Evolutionary conservation across 1,140 invertebrate genomes (phyloP).

Genomic region (Gonioctena quinquepunctata): DNA sequence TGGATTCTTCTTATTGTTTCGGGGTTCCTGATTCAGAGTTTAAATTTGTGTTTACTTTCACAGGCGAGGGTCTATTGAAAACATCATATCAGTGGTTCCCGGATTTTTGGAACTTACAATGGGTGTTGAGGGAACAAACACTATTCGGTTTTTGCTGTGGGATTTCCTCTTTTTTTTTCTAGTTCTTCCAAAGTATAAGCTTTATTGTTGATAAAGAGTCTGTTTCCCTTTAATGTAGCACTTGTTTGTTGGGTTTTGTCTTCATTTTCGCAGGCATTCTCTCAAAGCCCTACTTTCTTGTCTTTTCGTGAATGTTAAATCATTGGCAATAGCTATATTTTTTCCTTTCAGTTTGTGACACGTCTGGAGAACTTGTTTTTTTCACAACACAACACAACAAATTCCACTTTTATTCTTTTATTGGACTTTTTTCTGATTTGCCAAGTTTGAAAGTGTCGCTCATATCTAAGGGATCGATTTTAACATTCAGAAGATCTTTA

Average conservation of each 20-base stretch:
- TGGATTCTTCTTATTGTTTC: too few relatives aligned
- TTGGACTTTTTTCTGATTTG: background rate
- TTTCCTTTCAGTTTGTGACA: background rate
- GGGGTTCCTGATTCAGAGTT: too few relatives aligned
- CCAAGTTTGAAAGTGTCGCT: background rate
- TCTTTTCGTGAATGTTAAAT: constrained; percentile 9
- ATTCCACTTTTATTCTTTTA: constrained; percentile 15
- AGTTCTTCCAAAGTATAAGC: constrained; percentile 12
- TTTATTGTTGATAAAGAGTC: background rate
- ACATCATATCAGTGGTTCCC: background rate
- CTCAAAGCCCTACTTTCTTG: background rate
- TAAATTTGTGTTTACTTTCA: too few relatives aligned
- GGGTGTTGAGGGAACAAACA: constrained; percentile 8
- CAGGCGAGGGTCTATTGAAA: background rate
- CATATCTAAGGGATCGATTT: background rate
- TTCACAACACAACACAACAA: background rate
- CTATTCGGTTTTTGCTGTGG: background rate
- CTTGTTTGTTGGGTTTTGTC: background rate
- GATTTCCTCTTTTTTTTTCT: background rate
- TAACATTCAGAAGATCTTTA: background rate
- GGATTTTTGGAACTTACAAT: background rate
- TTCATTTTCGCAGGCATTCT: background rate
- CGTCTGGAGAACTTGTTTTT: background rate
- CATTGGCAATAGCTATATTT: constrained; percentile 1
- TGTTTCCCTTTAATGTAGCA: constrained; percentile 11